These are phyloP conservation scores for Noctua janthina DNA, from an alignment of 2,888 invertebrate genomes.

Conservation along the genomic window DNA sequence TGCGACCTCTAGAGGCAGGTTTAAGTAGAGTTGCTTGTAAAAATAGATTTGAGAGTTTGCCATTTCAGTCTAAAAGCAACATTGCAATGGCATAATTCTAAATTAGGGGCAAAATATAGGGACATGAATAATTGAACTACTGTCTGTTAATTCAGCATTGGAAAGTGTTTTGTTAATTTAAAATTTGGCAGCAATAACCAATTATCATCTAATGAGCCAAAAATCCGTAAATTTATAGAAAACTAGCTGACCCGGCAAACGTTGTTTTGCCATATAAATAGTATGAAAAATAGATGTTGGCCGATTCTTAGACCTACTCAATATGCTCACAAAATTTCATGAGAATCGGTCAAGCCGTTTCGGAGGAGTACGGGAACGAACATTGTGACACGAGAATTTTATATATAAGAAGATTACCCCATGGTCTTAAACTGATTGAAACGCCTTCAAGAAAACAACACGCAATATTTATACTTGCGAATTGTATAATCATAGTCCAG, in stretches of 20 bases:
- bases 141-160: background rate
- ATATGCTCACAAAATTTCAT: too few species aligned
- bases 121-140: background rate
- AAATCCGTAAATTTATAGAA: background rate
- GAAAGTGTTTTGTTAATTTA: background rate
- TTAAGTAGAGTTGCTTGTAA: background rate
- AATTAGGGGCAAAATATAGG: background rate
- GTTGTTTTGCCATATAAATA: too few species aligned
- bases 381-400: too few species aligned
- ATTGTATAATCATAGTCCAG: background rate
- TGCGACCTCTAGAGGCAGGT: too few species aligned
- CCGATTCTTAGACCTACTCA: too few species aligned
- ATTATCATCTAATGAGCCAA: background rate
- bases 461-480: slow-evolving; percentile 26
- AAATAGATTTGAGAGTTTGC: too few species aligned
- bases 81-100: background rate
- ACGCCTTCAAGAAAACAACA: slow-evolving; percentile 24
- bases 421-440: background rate
- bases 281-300: too few species aligned
- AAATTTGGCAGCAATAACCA: fast-evolving
- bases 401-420: too few species aligned
- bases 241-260: background rate
- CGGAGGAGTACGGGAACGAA: too few species aligned
- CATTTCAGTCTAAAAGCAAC: background rate
- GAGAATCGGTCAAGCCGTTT: too few species aligned